phyloP scores from a whole-genome alignment of 2,113 vertebrate species.

The Corvus moneduloides region DNA sequence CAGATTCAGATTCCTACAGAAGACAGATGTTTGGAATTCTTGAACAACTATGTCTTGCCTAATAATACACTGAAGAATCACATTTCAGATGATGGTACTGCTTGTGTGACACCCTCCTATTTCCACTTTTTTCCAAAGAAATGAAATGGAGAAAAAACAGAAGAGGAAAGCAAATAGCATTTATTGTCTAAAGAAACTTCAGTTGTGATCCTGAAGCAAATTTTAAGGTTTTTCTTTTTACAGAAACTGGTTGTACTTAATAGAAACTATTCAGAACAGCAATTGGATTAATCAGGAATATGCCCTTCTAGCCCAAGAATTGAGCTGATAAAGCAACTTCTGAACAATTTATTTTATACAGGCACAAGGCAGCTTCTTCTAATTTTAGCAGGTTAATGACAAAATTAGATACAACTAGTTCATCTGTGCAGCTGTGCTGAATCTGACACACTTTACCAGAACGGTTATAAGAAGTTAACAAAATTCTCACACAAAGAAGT shows the following conservation, averaged over 20 bases:
- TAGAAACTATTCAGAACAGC: background rate
- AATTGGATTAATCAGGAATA: background rate
- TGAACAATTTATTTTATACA: background rate
- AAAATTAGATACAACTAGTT: background rate
- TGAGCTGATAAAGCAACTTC: background rate
- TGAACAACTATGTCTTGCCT: background rate
- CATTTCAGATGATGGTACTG: background rate
- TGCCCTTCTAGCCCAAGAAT: background rate
- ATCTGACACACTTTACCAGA: background rate
- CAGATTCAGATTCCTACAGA: background rate
- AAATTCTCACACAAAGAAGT: background rate
- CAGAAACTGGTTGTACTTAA: background rate
- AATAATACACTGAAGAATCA: background rate
- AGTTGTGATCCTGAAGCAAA: background rate
- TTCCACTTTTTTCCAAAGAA: background rate
- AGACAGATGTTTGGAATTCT: background rate
- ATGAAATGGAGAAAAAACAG: background rate
- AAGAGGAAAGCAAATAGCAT: background rate
- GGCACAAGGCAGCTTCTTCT: background rate
- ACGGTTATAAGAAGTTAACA: background rate
- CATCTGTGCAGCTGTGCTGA: background rate
- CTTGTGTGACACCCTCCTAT: background rate
- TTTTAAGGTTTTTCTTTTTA: background rate
- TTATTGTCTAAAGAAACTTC: background rate
- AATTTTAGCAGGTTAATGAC: background rate